A percentile compares a stretch with the other conserved stretches of the same genome.
Conservation (phyloP, 2,113 vertebrate genomes). For the Monarcha castaneiventris region DNA sequence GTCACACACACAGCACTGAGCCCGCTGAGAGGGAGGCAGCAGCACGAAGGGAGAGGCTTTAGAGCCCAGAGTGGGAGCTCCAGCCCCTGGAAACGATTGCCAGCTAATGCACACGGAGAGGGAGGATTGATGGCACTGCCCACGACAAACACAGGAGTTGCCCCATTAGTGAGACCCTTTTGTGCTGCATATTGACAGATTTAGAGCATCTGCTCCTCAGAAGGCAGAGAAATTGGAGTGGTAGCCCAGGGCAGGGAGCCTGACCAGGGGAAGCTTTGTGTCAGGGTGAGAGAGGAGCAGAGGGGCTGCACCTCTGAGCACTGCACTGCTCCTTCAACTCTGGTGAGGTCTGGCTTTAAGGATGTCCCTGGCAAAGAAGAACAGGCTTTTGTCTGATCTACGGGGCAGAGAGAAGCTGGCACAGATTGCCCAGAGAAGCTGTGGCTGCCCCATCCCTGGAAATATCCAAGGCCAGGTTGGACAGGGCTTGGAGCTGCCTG, state of each 20-base stretch:
- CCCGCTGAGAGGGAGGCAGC: neutral
- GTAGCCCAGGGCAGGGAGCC: conserved; percentile 8
- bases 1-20: neutral
- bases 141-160: neutral
- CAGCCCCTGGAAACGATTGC: neutral
- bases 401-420: neutral
- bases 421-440: neutral
- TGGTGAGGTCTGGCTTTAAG: neutral
- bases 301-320: neutral
- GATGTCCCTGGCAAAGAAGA: neutral
- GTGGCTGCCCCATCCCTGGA: neutral
- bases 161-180: neutral
- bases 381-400: neutral
- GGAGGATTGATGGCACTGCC: neutral
- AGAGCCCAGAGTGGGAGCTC: neutral
- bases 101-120: neutral
- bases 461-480: neutral
- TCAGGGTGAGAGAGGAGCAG: neutral
- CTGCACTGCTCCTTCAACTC: neutral
- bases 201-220: conserved; percentile 26
- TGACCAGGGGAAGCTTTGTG: neutral
- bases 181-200: neutral
- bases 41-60: neutral
- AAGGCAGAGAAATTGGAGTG: neutral
- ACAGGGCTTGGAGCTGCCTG: rapidly evolving